Evolutionary conservation across 2,888 invertebrate species (phyloP), one percentile per base, ranked within the genome.

Genomic region (Capitulum mitella): DNA sequence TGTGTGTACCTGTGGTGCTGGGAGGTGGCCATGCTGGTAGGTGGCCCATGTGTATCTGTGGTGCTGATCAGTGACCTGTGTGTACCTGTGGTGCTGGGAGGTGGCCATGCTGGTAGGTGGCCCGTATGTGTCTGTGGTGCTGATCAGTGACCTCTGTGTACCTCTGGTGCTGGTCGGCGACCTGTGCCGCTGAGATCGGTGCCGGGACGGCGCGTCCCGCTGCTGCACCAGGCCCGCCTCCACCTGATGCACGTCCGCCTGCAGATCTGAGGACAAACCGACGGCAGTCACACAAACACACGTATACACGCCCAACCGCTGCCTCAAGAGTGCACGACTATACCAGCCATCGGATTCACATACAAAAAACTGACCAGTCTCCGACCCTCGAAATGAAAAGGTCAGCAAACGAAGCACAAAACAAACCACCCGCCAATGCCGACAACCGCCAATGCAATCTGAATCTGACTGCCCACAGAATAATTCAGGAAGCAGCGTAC

Each of bases 161-260:
- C 70, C 70, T 75, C 46, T 26, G 75, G 29, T 14, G 29, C 43
- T 75, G 75, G n/a, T n/a, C 1, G 75, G 70, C 8, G 70, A 70
- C 19, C 70, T 16, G 70, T 37, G 70, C 5, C 43, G 75, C 29
- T 43, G 75, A n/a, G 40, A 26, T 3, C 46, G 75, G 19, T 46
- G 75, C 14, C 37, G 14, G 19, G 46, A 14, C 1, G 29, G 14
- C 43, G n/a, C 22, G 29, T 75, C 43, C 75, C 43, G 75, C n/a
- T 14, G 16, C n/a, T 26, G 43, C 16, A 12, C 26, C 19, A 46
- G 29, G 8, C 43, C 43, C 1, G n/a, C 12, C 75, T 81, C 81
- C 78, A 80, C 79, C 79, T 81, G 81, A 61, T 81, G 81, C 12
- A 81, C 81, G 79, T 81, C 81, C 22, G 80, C 81, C 75, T 81